A percentile compares a stretch with the other conserved stretches of the same genome.
Evolutionary conservation across 2,888 invertebrate species (phyloP).

Genomic region (Acrobasis suavella): DNA sequence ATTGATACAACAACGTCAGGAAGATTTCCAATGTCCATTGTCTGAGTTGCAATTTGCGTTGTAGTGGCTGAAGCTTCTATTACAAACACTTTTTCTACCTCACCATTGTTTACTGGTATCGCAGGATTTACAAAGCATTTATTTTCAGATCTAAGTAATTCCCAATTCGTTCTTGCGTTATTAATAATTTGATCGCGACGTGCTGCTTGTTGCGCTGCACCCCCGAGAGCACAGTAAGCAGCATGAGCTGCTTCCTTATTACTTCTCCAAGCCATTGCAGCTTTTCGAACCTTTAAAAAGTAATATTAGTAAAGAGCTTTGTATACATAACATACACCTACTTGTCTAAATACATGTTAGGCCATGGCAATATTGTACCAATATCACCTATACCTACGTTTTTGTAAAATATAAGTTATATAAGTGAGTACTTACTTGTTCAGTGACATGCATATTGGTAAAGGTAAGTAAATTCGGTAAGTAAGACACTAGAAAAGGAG

Average conservation of each 20-base stretch:
- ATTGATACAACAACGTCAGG: slow-evolving; percentile 60
- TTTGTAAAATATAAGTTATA: too few relatives aligned
- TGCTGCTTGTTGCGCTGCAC: slow-evolving; percentile 81
- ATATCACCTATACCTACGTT: too few relatives aligned
- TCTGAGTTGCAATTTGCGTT: slow-evolving; percentile 51
- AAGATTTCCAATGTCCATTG: slow-evolving; percentile 49
- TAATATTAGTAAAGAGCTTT: background rate
- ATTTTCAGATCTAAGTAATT: slow-evolving; percentile 87
- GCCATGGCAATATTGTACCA: too few relatives aligned
- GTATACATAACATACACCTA: too few relatives aligned
- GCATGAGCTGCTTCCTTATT: slow-evolving; percentile 89
- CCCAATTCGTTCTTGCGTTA: slow-evolving; percentile 94
- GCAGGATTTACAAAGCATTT: slow-evolving; percentile 75
- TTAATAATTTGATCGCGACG: slow-evolving; percentile 92
- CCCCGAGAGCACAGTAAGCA: slow-evolving; percentile 84
- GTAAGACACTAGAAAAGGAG: slow-evolving; percentile 91
- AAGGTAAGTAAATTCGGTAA: slow-evolving; percentile 87
- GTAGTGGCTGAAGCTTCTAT: slow-evolving; percentile 48
- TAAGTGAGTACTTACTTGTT: slow-evolving; percentile 75
- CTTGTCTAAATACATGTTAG: too few relatives aligned
- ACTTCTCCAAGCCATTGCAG: slow-evolving; percentile 90
- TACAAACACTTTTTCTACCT: slow-evolving; percentile 59
- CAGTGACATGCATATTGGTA: slow-evolving; percentile 90
- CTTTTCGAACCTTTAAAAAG: slow-evolving; percentile 81
- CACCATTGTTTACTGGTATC: slow-evolving; percentile 57